Base-by-base conservation (phyloP, 2,113 vertebrate species). In the Calidris pugnax region DNA sequence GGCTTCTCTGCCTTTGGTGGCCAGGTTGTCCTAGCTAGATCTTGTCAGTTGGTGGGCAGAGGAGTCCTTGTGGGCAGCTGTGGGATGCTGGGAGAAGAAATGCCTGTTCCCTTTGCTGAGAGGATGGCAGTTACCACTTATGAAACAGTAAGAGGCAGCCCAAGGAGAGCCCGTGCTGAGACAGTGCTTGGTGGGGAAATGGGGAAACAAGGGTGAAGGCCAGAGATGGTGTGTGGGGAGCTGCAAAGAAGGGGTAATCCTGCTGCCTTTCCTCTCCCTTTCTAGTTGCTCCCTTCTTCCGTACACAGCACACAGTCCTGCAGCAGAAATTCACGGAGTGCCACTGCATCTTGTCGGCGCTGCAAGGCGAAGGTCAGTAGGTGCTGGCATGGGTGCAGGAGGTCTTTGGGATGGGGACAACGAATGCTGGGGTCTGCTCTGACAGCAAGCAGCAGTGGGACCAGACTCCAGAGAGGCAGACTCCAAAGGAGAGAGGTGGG, bases 321-420 rank as follows among this genome's bases (percentile, higher is more conserved):
- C 73, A 66, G 55, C 62, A 62, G 77, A 73, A 50, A 3, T 85
- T 80, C 64, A 37, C 8, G 0, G 28, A 75, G 48, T 93, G 69
- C 85, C 4, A 1, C 39, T 96, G 96, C 1, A 0, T 4, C 43
- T 84, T 55, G 1, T 24, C 0, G 0, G 13, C 6, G 23, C 51
- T 28, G 3, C 81, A 14, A 74, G 59, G 55, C 43, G 45, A 50
- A 96, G 96, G 96, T 96, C 48, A 75, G 95, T 85, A 8, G 56
- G 56, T 9, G 24, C 22, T 48, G 51, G 22, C 47, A 23, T 45
- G 59, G 48, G 27, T 30, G 35, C 32, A 28, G 50, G 32, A 48
- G 56, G 14, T n/a, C 62, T 57, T 68, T 67, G 50, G 45, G 23
- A 32, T 1, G 11, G 21, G 37, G 13, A 21, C 14, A 10, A 2